Evolutionary conservation across 2,797 vertebrate genomes (phyloP), one percentile per base, ranked within the genome.

Genomic region (Sebastolobus alascanus): DNA sequence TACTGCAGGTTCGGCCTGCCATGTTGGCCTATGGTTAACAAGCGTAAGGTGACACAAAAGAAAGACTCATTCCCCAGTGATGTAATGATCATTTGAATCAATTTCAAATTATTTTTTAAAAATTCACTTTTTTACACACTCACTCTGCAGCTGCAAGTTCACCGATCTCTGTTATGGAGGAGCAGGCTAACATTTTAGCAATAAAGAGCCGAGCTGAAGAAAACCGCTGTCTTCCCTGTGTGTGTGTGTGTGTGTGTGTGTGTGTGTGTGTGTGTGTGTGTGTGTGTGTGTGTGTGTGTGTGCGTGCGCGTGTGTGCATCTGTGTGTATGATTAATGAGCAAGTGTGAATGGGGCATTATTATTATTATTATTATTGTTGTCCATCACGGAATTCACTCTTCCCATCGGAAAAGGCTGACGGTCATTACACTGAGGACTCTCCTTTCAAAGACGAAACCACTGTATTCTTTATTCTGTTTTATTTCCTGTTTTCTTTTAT

Each of bases 171-270:
- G 78, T 85, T 74, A 58, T 40, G 56, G 88, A 77, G 79, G 2
- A 87, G 86, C 86, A 75, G 77, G 85, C 77, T 90, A 85, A 84
- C 85, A 83, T 93, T 89, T 94, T 95, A 96, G 95, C 96, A 96
- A 96, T 96, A 96, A 95, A 86, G 74, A 92, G 89, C 89, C 75
- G 74, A 91, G 83, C 89, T 93, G 86, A 91, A 85, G 78, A 89
- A 75, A 87, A 87, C 79, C 84, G 78, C 87, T 64, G 93, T 94
- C 89, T 94, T 94, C 90, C 92, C 78, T 85, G 74, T 87, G 77
- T 77, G 70, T 84, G 77, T 77, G 71, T 83, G 55, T 50, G 82
- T 56, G 74, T 5, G 40, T 84, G 77, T 12, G 18, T 63, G 29
- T 74, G 67, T 69, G 79, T 73, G 73, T 68, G 75, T 86, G 76